phyloP scores from a whole-genome alignment of 1,140 invertebrate genomes.

The Drosophila sproati region DNA sequence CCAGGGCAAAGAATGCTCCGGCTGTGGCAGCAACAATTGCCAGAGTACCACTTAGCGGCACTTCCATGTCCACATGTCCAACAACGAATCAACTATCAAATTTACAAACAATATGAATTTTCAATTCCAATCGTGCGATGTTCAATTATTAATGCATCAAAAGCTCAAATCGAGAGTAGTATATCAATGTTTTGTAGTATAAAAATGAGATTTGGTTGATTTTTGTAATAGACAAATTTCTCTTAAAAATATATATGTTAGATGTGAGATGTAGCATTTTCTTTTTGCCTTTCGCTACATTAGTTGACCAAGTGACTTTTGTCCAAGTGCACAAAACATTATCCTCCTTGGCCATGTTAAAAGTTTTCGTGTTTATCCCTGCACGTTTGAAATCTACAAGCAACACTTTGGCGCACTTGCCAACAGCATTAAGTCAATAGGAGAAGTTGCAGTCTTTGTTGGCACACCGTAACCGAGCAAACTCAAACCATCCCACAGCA shows the following conservation, averaged over 20 bases:
- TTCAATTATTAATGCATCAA: neutral
- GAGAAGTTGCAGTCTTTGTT: constrained; percentile 72
- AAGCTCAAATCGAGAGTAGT: constrained; percentile 11
- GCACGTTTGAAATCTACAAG: constrained; percentile 31
- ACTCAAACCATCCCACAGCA: constrained; percentile 20
- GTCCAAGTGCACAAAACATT: constrained; percentile 5
- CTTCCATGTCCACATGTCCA: constrained; percentile 46
- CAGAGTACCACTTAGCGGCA: constrained; percentile 40
- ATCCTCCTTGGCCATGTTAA: constrained; percentile 9
- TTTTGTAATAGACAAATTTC: neutral
- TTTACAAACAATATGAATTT: neutral
- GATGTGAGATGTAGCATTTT: too few species aligned
- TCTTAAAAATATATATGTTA: too few species aligned
- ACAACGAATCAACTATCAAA: constrained; percentile 5
- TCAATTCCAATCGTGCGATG: too few species aligned
- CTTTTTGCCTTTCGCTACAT: constrained; percentile 1
- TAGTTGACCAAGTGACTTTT: constrained; percentile 7
- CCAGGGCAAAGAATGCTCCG: constrained; percentile 66
- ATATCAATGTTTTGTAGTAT: constrained; percentile 21
- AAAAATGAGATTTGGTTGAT: neutral
- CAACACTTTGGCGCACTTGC: constrained; percentile 67
- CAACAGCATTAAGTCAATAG: constrained; percentile 78
- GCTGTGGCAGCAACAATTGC: constrained; percentile 63
- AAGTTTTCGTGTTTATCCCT: constrained; percentile 40
- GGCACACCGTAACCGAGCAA: constrained; percentile 27